Percentiles rank a stretch among this genome's conserved stretches.
These are phyloP conservation scores for Hormiphora californensis DNA, from an alignment of 37 sponge, comb jelly and placozoan genomes.

Conservation along the genomic window DNA sequence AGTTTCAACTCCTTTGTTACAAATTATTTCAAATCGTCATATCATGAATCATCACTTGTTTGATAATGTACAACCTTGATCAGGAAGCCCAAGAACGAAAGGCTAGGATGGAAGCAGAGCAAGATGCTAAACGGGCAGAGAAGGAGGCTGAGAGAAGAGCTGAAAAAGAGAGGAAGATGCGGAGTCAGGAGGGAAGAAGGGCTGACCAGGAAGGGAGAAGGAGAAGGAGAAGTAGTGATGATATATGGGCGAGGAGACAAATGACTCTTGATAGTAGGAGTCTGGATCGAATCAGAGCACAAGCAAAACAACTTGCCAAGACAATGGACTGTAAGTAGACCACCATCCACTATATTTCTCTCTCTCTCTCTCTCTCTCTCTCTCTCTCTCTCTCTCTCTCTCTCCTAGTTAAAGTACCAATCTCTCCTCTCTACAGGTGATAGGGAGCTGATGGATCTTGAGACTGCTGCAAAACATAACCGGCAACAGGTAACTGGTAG, in stretches of 20 bases:
- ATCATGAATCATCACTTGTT: not conserved
- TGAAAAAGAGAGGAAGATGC: not conserved
- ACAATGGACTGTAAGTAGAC: too few relatives aligned
- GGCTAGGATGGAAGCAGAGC: conserved; percentile 52
- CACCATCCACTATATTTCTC: too few relatives aligned
- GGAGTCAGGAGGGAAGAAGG: not conserved
- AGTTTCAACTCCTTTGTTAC: not conserved
- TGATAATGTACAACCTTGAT: not conserved
- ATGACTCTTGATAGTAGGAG: not conserved
- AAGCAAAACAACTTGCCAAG: conserved; percentile 27
- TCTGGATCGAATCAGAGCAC: not conserved
- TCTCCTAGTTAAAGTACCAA: too few relatives aligned
- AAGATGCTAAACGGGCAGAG: conserved; percentile 41
- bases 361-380: too few relatives aligned
- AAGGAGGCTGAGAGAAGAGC: too few relatives aligned
- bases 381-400: too few relatives aligned
- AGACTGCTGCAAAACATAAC: too few relatives aligned
- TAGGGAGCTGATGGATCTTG: too few relatives aligned
- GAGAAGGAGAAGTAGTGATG: not conserved
- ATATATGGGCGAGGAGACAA: not conserved
- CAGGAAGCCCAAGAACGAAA: conserved; percentile 53
- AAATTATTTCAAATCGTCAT: not conserved
- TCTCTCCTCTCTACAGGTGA: too few relatives aligned
- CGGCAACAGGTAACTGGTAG: too few relatives aligned
- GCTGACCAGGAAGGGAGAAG: not conserved